Percentiles rank a stretch among this genome's conserved stretches.
Evolutionary conservation across 1,140 invertebrate species (phyloP).

Genomic region (Protaetia brevitarsis): DNA sequence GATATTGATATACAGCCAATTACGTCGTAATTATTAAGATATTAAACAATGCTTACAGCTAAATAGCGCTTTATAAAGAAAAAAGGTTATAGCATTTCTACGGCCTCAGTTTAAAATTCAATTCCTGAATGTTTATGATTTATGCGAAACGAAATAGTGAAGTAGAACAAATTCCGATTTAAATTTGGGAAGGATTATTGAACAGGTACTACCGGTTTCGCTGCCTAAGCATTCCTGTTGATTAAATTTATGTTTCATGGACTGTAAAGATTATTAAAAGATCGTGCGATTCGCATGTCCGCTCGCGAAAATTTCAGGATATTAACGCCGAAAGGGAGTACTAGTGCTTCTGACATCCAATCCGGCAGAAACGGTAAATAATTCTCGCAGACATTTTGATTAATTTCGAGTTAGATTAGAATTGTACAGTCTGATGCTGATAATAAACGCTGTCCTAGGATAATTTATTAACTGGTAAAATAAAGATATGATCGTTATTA

Average conservation of each 20-base stretch:
- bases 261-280: not conserved
- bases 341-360: not conserved
- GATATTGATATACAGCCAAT: constrained; percentile 3
- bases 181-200: not conserved
- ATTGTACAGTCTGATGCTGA: not conserved
- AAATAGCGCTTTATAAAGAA: not conserved
- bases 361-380: not conserved
- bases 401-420: constrained; percentile 1
- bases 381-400: not conserved
- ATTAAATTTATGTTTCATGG: not conserved
- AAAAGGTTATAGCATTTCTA: too few species aligned
- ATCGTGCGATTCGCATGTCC: not conserved
- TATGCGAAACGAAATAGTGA: not conserved
- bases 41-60: not conserved
- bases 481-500: too few species aligned
- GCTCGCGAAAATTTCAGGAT: not conserved
- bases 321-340: not conserved
- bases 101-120: not conserved
- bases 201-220: too few species aligned
- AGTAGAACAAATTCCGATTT: not conserved
- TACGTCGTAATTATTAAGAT: not conserved
- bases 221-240: too few species aligned
- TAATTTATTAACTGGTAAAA: not conserved
- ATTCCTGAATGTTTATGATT: not conserved
- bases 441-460: not conserved